Percentiles rank a stretch among this genome's conserved stretches.
Evolutionary conservation across 2,113 vertebrate genomes (phyloP).

Genomic region (Mirza zaza): DNA sequence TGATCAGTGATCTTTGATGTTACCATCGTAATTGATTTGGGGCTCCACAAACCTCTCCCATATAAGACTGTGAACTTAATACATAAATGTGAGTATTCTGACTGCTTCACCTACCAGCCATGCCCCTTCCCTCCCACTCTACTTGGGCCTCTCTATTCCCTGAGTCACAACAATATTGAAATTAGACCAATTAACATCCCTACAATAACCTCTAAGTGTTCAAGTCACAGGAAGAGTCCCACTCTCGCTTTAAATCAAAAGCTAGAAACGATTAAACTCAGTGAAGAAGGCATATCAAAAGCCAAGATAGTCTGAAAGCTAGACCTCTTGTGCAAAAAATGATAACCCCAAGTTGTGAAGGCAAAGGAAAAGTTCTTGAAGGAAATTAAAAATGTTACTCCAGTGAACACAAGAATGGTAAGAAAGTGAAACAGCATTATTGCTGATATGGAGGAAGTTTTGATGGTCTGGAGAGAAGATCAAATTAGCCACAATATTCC

Average conservation of each 20-base stretch:
- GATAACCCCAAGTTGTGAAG: background rate
- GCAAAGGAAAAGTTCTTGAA: background rate
- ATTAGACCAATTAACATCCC: background rate
- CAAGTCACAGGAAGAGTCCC: background rate
- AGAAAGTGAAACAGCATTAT: background rate
- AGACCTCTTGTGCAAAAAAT: too few species aligned
- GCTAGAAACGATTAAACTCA: background rate
- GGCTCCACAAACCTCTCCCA: background rate
- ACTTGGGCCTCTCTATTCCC: background rate
- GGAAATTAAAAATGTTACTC: background rate
- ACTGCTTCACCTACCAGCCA: background rate
- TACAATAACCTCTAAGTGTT: background rate
- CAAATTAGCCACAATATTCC: background rate
- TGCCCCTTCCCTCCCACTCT: background rate
- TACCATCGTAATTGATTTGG: background rate
- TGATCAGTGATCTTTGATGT: background rate
- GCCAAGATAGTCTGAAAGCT: background rate
- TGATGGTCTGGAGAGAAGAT: background rate
- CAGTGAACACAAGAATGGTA: background rate
- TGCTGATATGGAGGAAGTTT: background rate
- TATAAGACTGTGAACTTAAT: background rate
- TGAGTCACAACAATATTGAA: background rate
- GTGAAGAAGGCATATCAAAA: background rate
- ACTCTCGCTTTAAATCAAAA: background rate
- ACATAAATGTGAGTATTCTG: background rate